Evolutionary conservation across 2,888 invertebrate species (phyloP).

Genomic region (Leptinotarsa peninsularis): DNA sequence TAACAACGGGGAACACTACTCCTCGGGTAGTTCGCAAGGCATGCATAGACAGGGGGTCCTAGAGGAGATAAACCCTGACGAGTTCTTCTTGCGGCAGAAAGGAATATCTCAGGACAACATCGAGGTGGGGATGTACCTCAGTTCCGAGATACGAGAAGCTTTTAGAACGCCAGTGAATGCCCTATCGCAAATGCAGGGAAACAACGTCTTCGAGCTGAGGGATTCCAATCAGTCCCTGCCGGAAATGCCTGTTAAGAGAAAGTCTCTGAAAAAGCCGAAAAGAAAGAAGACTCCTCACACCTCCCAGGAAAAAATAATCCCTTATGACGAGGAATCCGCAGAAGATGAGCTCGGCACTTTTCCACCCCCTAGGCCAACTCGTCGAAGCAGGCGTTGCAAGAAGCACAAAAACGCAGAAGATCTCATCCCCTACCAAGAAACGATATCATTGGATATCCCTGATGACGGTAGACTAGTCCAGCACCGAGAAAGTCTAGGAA

Average conservation of each 20-base stretch:
- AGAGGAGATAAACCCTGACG: constrained; percentile 89
- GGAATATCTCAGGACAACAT: constrained; percentile 87
- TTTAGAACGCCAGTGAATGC: constrained; percentile 76
- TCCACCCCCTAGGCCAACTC: constrained; percentile 70
- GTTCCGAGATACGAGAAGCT: constrained; percentile 84
- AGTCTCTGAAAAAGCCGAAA: constrained; percentile 63
- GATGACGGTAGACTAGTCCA: constrained; percentile 32
- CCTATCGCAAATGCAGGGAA: constrained; percentile 71
- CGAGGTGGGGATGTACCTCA: constrained; percentile 81
- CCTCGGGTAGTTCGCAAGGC: constrained; percentile 73
- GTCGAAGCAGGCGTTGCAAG: constrained; percentile 66
- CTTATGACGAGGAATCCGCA: constrained; percentile 58
- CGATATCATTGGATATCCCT: constrained; percentile 52
- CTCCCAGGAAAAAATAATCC: constrained; percentile 60
- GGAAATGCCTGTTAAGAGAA: constrained; percentile 69
- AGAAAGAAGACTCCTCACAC: constrained; percentile 65
- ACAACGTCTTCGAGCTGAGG: constrained; percentile 54
- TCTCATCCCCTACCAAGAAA: constrained; percentile 65
- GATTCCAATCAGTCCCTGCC: constrained; percentile 58
- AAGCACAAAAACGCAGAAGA: constrained; percentile 49
- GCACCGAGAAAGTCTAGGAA: constrained; percentile 51
- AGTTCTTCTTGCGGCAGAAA: constrained; percentile 86
- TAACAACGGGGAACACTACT: constrained; percentile 68
- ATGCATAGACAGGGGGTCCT: constrained; percentile 74
- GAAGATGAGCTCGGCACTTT: constrained; percentile 52